Evolutionary conservation across 2,888 invertebrate species (phyloP).

Genomic region (Nezara viridula): DNA sequence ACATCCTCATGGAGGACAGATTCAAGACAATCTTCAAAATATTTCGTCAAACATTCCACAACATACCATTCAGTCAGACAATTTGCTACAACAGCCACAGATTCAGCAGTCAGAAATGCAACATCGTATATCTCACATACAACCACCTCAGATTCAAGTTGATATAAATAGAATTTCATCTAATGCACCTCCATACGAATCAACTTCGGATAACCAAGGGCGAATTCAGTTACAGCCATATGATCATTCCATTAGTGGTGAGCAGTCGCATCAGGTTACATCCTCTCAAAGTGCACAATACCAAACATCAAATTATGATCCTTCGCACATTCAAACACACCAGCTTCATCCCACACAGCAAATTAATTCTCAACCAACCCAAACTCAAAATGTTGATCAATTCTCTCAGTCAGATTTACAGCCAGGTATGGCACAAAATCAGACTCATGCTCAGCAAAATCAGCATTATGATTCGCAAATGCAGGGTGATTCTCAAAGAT

Average conservation of each 20-base stretch:
- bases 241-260: slow-evolving; percentile 40
- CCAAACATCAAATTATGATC: slow-evolving; percentile 28
- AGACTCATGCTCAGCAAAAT: slow-evolving; percentile 27
- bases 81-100: slow-evolving; percentile 67
- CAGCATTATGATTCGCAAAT: slow-evolving; percentile 51
- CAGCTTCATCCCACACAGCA: slow-evolving; percentile 40
- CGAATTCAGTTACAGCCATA: slow-evolving; percentile 48
- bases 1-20: slow-evolving; percentile 43
- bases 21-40: slow-evolving; percentile 43
- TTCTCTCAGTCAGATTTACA: slow-evolving; percentile 38
- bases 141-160: slow-evolving; percentile 67
- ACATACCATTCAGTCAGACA: slow-evolving; percentile 67
- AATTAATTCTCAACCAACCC: slow-evolving; percentile 3
- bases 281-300: slow-evolving; percentile 68
- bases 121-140: slow-evolving; percentile 48
- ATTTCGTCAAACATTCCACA: slow-evolving; percentile 50
- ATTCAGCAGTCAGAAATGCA: slow-evolving; percentile 63
- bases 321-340: slow-evolving; percentile 13
- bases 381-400: slow-evolving; percentile 45
- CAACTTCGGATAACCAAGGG: slow-evolving; percentile 26
- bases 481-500: slow-evolving; percentile 57
- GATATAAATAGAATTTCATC: slow-evolving; percentile 67
- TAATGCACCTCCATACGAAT: not conserved
- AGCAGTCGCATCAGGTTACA: slow-evolving; percentile 70
- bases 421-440: slow-evolving; percentile 24